A percentile compares a stretch with the other conserved stretches of the same genome.
Evolutionary conservation across 1,140 invertebrate genomes (phyloP).

Genomic region (Pissodes strobi): DNA sequence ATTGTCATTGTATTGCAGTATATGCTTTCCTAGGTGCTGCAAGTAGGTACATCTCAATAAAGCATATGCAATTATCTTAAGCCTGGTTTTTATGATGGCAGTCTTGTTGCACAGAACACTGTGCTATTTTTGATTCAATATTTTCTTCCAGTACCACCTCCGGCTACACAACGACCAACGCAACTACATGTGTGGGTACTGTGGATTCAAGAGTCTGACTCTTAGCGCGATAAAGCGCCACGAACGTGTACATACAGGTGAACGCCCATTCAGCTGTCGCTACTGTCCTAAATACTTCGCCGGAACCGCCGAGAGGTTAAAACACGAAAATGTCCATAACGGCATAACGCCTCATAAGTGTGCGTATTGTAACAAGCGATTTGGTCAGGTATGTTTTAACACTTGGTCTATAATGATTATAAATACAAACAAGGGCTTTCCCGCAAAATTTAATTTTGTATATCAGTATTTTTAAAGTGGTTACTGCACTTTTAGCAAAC

Average conservation of each 20-base stretch:
- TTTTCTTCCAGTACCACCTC: constrained; percentile 35
- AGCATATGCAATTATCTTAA: neutral
- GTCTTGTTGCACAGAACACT: neutral
- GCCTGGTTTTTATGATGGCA: neutral
- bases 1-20: too few relatives aligned
- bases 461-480: too few relatives aligned
- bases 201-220: constrained; percentile 61
- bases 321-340: constrained; percentile 63
- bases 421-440: too few relatives aligned
- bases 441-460: too few relatives aligned
- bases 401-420: too few relatives aligned
- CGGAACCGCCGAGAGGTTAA: constrained; percentile 66
- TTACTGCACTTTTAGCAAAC: too few relatives aligned
- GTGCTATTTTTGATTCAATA: neutral
- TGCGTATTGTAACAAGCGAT: constrained; percentile 70
- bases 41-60: neutral
- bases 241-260: constrained; percentile 47
- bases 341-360: constrained; percentile 76
- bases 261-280: constrained; percentile 48
- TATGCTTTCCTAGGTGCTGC: too few relatives aligned
- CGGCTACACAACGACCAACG: constrained; percentile 54
- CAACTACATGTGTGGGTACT: constrained; percentile 61
- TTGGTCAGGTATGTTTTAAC: constrained; percentile 53
- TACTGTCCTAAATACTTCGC: constrained; percentile 69
- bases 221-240: constrained; percentile 55